Conservation (phyloP, 2,888 invertebrate species). For the Drosophila subquinaria region DNA sequence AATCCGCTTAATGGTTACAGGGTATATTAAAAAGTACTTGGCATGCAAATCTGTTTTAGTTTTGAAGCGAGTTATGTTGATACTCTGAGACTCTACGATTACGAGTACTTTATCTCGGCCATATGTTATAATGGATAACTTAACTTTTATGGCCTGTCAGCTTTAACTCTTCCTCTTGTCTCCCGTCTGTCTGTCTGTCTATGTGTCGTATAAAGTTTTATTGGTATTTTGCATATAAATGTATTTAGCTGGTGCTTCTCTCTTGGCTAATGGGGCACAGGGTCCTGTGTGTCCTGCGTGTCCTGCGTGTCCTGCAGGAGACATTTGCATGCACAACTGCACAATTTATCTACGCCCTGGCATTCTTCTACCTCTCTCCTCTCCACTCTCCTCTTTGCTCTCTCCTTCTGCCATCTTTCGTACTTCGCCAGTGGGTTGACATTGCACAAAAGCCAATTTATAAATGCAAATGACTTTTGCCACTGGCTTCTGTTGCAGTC, state of each 20-base stretch:
- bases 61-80: not conserved
- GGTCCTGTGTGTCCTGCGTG: slow-evolving; percentile 9
- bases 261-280: slow-evolving; percentile 57
- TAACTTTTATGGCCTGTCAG: not conserved
- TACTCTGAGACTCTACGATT: slow-evolving; percentile 5
- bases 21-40: not conserved
- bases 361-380: not conserved
- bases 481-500: slow-evolving; percentile 56
- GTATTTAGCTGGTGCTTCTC: slow-evolving; percentile 49
- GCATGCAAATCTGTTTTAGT: slow-evolving; percentile 12
- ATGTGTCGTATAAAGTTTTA: slow-evolving; percentile 47
- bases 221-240: slow-evolving; percentile 73
- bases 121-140: slow-evolving; percentile 27
- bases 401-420: too few relatives aligned
- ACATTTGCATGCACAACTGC: slow-evolving; percentile 78
- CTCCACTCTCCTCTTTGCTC: not conserved
- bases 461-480: slow-evolving; percentile 80
- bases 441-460: slow-evolving; percentile 80
- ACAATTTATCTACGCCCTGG: slow-evolving; percentile 60
- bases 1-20: not conserved
- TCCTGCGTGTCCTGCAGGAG: slow-evolving; percentile 53
- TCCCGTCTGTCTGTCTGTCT: not conserved
- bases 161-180: not conserved
- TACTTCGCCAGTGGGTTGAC: slow-evolving; percentile 35
- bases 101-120: slow-evolving; percentile 16